phyloP scores from a whole-genome alignment of 1,140 invertebrate genomes.

The Drosophila santomea region DNA sequence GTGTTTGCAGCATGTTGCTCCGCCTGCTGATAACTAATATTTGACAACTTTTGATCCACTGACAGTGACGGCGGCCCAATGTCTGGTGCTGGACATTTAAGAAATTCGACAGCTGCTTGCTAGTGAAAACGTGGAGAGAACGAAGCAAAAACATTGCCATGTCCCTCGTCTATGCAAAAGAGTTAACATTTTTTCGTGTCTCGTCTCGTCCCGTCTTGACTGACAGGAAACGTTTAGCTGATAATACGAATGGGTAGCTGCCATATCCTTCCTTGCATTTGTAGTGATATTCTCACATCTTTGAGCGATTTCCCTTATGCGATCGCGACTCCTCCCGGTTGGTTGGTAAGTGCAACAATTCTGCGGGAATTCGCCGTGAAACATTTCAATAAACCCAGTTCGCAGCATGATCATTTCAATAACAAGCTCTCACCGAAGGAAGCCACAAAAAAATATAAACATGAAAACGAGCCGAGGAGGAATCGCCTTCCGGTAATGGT shows the following conservation, averaged over 20 bases:
- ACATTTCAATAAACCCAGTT: slow-evolving; percentile 75
- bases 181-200: slow-evolving; percentile 26
- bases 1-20: slow-evolving; percentile 68
- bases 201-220: slow-evolving; percentile 26
- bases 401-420: slow-evolving; percentile 58
- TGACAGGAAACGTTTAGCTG: slow-evolving; percentile 35
- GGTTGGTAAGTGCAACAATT: slow-evolving; percentile 7
- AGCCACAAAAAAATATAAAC: slow-evolving; percentile 38
- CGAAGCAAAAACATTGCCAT: background rate
- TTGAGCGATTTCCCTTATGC: slow-evolving; percentile 17
- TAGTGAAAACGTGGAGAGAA: background rate
- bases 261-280: slow-evolving; percentile 41
- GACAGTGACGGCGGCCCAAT: slow-evolving; percentile 68
- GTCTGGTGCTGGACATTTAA: slow-evolving; percentile 58
- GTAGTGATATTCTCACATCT: slow-evolving; percentile 17
- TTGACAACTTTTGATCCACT: slow-evolving; percentile 81
- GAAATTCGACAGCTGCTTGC: slow-evolving; percentile 72
- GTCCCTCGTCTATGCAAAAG: slow-evolving; percentile 48
- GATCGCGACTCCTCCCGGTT: background rate
- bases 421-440: slow-evolving; percentile 64
- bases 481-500: slow-evolving; percentile 75
- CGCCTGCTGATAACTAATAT: slow-evolving; percentile 80
- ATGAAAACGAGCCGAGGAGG: slow-evolving; percentile 27
- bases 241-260: slow-evolving; percentile 16
- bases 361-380: slow-evolving; percentile 41